Conservation (phyloP, 37 sponge, comb jelly and placozoan species). For the Agelas oroides region DNA sequence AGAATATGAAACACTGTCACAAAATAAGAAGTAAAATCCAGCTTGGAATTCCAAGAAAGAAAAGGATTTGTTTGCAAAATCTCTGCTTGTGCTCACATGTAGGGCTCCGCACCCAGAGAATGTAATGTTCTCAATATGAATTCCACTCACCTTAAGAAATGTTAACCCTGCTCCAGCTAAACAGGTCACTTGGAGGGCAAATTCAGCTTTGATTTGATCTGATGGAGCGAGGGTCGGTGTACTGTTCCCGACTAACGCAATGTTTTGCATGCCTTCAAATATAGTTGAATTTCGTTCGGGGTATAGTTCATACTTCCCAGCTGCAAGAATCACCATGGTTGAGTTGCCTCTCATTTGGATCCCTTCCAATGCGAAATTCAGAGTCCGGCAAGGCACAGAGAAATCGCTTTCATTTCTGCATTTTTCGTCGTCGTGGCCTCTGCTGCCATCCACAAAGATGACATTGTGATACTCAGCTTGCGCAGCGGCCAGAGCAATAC, state of each 20-base stretch:
- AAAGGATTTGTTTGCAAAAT: neutral
- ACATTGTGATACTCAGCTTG: no score
- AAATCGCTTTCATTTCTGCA: neutral
- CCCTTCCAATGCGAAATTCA: conserved; percentile 37
- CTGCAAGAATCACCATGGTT: neutral
- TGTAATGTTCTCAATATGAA: neutral
- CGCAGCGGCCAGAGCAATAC: no score
- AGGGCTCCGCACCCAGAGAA: conserved; percentile 12
- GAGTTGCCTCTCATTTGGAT: neutral
- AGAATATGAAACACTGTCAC: conserved; percentile 1
- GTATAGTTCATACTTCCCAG: conserved; percentile 16
- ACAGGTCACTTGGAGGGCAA: conserved; percentile 4
- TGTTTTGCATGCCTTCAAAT: no score
- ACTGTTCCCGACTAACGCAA: no score
- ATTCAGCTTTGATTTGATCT: no score
- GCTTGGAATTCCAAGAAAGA: neutral
- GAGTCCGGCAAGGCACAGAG: conserved; percentile 29
- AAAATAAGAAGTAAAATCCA: conserved; percentile 25
- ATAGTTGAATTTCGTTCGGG: no score
- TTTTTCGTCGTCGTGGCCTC: neutral
- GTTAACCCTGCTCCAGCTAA: conserved; percentile 4
- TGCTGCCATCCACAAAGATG: neutral
- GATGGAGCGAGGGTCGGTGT: no score
- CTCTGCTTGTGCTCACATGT: neutral
- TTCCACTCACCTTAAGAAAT: conserved; percentile 1